Base-by-base conservation (phyloP, 2,113 vertebrate genomes). In the Gymnarchus niloticus region DNA sequence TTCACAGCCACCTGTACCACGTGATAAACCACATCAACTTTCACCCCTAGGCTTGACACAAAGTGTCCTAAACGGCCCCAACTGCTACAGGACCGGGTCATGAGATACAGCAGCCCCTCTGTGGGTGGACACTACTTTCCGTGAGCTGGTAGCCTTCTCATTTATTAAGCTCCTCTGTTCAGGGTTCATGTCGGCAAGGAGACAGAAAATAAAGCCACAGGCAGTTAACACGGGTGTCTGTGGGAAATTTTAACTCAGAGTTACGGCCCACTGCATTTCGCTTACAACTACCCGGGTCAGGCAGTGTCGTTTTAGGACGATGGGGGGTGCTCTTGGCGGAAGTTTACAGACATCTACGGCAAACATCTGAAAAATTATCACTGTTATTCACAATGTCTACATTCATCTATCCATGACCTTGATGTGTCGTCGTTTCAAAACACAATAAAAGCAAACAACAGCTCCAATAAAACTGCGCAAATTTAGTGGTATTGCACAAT, bases 131-230 rank as follows among this genome's bases (percentile, higher is more conserved):
- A n/a, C n/a, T 61, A 81, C 65, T 76, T 87, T 44, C 84, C 21
- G 80, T 65, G 8, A 54, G 33, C 81, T 69, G 44, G 56, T 76
- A 85, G 73, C 56, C 87, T 86, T 81, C 83, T 37, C 83, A 48
- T 86, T 86, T 76, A 85, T 86, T 85, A 87, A 73, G 37, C 33
- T 54, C 82, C 88, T 88, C 85, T 88, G 88, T 89, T 85, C 88
- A 84, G 44, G 73, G 78, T 86, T 88, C 46, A 28, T 88, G 76
- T 82, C 83, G 65, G 86, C 88, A 88, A 89, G 82, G 88, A 81
- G 83, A 87, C 83, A 83, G 84, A 89, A 83, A 84, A 28, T 21
- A 85, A 85, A 23, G 10, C 84, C 41, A 57, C 25, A 44, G 28
- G 56, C 12, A 33, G 14, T 81, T 59, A 83, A 59, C 48, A 44